A percentile compares a stretch with the other conserved stretches of the same genome.
These are phyloP conservation scores for Drosophila arizonae DNA, from an alignment of 1,140 invertebrate species.

Conservation along the genomic window DNA sequence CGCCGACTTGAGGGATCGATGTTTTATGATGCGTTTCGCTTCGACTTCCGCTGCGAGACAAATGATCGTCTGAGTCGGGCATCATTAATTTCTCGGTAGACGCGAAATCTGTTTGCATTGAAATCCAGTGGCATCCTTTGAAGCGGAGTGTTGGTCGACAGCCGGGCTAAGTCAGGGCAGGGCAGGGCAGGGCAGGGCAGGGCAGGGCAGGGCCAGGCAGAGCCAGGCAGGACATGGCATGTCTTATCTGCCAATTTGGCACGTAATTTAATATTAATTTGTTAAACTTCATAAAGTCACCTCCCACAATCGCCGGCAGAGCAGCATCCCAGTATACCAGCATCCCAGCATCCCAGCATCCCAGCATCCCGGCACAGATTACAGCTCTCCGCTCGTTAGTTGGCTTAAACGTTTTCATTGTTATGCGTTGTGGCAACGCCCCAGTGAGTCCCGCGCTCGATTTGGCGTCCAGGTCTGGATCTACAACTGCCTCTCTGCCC, in stretches of 20 bases:
- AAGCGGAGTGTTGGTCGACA: constrained; percentile 34
- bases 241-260: constrained; percentile 72
- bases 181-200: not conserved
- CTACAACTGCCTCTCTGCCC: not conserved
- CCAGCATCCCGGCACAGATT: constrained; percentile 40
- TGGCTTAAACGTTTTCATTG: constrained; percentile 79
- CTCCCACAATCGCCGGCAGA: constrained; percentile 49
- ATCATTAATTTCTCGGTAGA: constrained; percentile 40
- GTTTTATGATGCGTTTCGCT: constrained; percentile 33
- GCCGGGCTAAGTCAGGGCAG: not conserved
- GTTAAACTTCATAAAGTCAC: constrained; percentile 75
- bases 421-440: constrained; percentile 74
- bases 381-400: constrained; percentile 72
- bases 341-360: not conserved
- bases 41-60: constrained; percentile 63
- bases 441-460: constrained; percentile 19
- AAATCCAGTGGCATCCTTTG: constrained; percentile 66
- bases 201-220: not conserved
- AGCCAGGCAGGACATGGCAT: not conserved
- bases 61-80: constrained; percentile 26
- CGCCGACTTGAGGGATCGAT: constrained; percentile 18
- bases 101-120: constrained; percentile 46
- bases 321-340: constrained; percentile 20
- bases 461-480: not conserved
- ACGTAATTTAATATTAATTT: constrained; percentile 81